Evolutionary conservation across 2,113 vertebrate species (phyloP).

Genomic region (Dicaeum eximium): DNA sequence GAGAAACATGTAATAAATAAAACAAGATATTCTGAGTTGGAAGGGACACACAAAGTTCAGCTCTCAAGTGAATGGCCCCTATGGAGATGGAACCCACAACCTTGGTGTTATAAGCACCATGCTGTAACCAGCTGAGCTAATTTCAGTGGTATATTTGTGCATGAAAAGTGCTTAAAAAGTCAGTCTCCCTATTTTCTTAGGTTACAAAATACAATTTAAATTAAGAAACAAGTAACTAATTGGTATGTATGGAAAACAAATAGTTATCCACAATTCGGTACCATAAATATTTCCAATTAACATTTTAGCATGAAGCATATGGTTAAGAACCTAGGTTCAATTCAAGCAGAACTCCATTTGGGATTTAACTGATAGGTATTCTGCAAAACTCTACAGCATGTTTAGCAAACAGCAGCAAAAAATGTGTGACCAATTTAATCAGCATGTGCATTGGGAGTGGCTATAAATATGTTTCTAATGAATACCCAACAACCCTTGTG

Average conservation of each 20-base stretch:
- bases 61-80: background rate
- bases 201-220: background rate
- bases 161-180: background rate
- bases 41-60: background rate
- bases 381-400: constrained; percentile 29
- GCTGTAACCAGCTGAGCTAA: background rate
- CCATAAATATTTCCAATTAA: constrained; percentile 60
- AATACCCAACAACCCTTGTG: constrained; percentile 57
- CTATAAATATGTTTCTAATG: constrained; percentile 65
- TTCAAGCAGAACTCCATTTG: constrained; percentile 57
- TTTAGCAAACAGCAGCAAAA: constrained; percentile 68
- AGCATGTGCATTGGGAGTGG: constrained; percentile 43
- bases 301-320: constrained; percentile 50
- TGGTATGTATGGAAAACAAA: constrained; percentile 1
- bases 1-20: background rate
- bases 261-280: background rate
- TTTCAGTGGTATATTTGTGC: background rate
- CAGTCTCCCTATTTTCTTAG: background rate
- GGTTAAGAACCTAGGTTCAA: constrained; percentile 41
- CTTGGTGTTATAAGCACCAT: background rate
- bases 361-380: constrained; percentile 64
- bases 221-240: background rate
- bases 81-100: background rate
- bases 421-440: constrained; percentile 65
- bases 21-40: background rate